These are phyloP conservation scores for Neuroscelio doddi DNA, from an alignment of 2,888 invertebrate species.

Conservation along the genomic window DNA sequence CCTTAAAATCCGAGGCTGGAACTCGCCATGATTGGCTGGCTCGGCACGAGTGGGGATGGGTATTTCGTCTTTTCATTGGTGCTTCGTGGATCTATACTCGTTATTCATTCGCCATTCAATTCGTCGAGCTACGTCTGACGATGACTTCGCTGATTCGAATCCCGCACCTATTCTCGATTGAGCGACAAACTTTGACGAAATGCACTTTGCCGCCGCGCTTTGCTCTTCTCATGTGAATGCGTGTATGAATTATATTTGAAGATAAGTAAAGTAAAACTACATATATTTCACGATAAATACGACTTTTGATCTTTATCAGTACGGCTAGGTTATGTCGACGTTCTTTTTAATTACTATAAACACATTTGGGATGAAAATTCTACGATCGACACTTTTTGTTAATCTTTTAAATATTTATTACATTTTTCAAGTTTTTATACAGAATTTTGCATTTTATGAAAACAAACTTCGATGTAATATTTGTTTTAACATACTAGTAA, in stretches of 20 bases:
- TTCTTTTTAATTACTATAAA: conserved; percentile 42
- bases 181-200: conserved; percentile 35
- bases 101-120: conserved; percentile 60
- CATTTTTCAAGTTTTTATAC: no score
- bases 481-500: no score
- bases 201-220: conserved; percentile 50
- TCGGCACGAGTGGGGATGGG: conserved; percentile 52
- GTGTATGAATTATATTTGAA: conserved; percentile 40
- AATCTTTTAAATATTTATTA: no score
- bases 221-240: conserved; percentile 40
- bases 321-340: conserved; percentile 28
- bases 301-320: conserved; percentile 45
- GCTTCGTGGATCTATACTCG: conserved; percentile 59
- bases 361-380: conserved; percentile 6
- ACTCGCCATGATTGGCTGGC: conserved; percentile 54
- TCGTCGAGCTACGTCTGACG: conserved; percentile 51
- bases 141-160: conserved; percentile 15
- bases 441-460: neutral
- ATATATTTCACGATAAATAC: no score
- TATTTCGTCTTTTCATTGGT: conserved; percentile 58
- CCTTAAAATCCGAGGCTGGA: conserved; percentile 37
- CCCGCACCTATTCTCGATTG: conserved; percentile 32
- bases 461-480: neutral
- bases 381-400: neutral
- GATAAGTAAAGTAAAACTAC: no score